phyloP scores from a whole-genome alignment of 2,888 invertebrate genomes.

The Trichacis sp. region DNA sequence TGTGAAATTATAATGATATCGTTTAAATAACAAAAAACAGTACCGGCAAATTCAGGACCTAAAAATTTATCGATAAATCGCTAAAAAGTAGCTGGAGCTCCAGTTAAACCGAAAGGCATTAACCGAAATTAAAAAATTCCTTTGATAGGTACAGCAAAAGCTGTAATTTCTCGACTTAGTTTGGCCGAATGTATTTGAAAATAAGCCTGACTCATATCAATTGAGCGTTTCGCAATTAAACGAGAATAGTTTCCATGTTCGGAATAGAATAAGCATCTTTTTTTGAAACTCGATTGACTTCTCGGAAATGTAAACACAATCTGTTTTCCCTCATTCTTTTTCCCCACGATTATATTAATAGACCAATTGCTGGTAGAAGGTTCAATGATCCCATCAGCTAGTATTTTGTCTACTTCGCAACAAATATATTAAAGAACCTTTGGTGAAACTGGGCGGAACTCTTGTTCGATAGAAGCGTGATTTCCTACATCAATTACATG shows the following conservation, averaged over 20 bases:
- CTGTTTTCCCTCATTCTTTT: slow-evolving; percentile 24
- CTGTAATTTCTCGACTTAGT: too few species aligned
- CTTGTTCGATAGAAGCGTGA: slow-evolving; percentile 12
- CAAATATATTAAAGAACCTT: slow-evolving; percentile 11
- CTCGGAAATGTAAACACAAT: slow-evolving; percentile 29
- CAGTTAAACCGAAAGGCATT: slow-evolving; percentile 42
- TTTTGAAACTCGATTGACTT: slow-evolving; percentile 22
- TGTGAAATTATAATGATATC: slow-evolving; percentile 31
- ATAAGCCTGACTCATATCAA: slow-evolving; percentile 44
- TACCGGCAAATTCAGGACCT: slow-evolving; percentile 34
- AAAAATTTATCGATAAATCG: slow-evolving; percentile 35
- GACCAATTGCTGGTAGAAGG: slow-evolving; percentile 18
- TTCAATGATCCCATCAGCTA: slow-evolving; percentile 1
- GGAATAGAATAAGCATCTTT: slow-evolving; percentile 36
- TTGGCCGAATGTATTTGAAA: slow-evolving; percentile 37
- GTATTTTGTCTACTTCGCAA: slow-evolving; percentile 6
- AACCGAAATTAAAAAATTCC: slow-evolving; percentile 32
- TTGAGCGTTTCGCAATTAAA: slow-evolving; percentile 20
- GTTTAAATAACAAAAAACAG: too few species aligned
- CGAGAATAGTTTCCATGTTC: slow-evolving; percentile 23
- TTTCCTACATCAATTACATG: background rate
- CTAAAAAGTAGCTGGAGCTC: too few species aligned
- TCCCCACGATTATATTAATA: slow-evolving; percentile 18
- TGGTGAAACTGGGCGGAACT: slow-evolving; percentile 12
- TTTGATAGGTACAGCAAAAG: too few species aligned